These are phyloP conservation scores for Standfussiana lucernea DNA, from an alignment of 2,888 invertebrate species.

Conservation along the genomic window DNA sequence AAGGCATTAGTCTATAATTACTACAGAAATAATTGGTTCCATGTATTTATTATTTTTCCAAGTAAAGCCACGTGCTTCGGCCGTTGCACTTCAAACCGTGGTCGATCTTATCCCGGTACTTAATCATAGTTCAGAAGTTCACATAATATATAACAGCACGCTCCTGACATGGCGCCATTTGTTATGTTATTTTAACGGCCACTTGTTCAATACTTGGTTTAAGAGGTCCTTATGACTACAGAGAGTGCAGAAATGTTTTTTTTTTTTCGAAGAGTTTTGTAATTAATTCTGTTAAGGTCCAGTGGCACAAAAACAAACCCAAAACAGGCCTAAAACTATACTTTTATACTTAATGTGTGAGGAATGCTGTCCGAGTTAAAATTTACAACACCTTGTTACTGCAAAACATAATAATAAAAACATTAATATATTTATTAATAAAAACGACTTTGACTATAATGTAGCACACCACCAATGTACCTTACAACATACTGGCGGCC, in stretches of 20 bases:
- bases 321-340: background rate
- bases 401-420: no score
- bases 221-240: background rate
- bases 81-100: constrained; percentile 56
- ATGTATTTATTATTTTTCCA: constrained; percentile 42
- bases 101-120: constrained; percentile 49
- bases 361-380: background rate
- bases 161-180: constrained; percentile 22
- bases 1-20: constrained; percentile 18
- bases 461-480: background rate
- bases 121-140: constrained; percentile 49
- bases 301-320: background rate
- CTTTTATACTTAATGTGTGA: no score
- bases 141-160: constrained; percentile 37
- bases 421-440: background rate
- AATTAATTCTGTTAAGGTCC: background rate
- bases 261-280: background rate
- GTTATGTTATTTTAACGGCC: constrained; percentile 24
- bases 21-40: constrained; percentile 42
- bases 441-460: background rate
- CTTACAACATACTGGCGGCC: background rate
- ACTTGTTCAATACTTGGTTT: constrained; percentile 17
- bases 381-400: background rate
- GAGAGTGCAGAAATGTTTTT: background rate
- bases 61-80: constrained; percentile 33